phyloP scores from a whole-genome alignment of 2,888 invertebrate species.

The Neria commutata region DNA sequence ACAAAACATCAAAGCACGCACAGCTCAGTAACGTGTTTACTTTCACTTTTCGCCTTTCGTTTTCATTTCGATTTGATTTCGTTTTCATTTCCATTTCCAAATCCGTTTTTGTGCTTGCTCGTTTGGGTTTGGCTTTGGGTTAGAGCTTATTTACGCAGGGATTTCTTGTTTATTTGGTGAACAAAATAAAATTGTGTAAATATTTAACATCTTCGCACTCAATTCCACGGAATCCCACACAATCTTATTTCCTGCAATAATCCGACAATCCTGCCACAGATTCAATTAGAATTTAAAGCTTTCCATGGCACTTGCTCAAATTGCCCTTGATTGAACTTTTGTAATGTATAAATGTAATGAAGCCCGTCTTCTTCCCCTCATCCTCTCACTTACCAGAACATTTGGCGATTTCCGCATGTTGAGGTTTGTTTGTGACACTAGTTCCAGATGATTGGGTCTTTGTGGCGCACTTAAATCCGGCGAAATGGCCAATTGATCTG shows the following conservation, averaged over 20 bases:
- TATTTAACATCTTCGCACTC: not conserved
- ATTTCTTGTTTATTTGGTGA: not conserved
- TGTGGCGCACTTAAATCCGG: conserved; percentile 57
- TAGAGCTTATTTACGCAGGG: not conserved
- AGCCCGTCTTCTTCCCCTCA: no score
- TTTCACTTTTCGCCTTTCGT: no score
- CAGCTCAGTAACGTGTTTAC: conserved; percentile 19
- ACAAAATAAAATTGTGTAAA: not conserved
- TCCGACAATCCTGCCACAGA: no score
- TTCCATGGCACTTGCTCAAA: not conserved
- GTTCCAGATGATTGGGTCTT: conserved; percentile 61
- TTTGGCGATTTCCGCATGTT: conserved; percentile 52
- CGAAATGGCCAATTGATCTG: conserved; percentile 53
- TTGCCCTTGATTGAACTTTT: no score
- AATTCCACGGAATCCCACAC: no score
- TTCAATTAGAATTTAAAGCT: not conserved
- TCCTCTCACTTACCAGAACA: conserved; percentile 51
- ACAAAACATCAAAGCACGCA: conserved; percentile 17
- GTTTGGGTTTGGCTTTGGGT: not conserved
- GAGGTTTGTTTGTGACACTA: conserved; percentile 56
- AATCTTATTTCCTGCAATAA: no score
- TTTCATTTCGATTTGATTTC: conserved; percentile 4
- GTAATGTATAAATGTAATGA: no score
- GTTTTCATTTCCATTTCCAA: conserved; percentile 1
- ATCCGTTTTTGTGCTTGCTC: not conserved